Conservation (phyloP, 2,113 vertebrate genomes). For the Hylia prasina region DNA sequence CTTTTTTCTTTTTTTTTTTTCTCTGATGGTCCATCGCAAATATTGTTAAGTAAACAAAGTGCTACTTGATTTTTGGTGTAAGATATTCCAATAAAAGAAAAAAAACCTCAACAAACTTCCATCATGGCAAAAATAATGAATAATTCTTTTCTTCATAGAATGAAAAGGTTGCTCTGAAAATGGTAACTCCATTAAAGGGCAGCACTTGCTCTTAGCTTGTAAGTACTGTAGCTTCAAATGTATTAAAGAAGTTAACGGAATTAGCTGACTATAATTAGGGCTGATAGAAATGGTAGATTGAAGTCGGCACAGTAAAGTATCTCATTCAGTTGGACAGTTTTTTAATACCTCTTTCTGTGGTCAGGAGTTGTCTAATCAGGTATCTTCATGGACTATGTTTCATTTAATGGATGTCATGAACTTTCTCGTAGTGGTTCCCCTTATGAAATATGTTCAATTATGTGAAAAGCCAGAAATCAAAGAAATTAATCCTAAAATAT, state of each 20-base stretch:
- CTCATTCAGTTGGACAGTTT: not conserved
- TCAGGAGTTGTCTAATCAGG: not conserved
- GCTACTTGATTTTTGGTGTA: not conserved
- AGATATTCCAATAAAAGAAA: not conserved
- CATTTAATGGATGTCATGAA: not conserved
- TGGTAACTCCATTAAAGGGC: conserved; percentile 23
- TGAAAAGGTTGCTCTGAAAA: conserved; percentile 14
- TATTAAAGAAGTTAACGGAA: conserved; percentile 70
- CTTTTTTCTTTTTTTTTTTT: not conserved
- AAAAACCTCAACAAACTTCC: not conserved
- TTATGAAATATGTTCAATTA: not conserved
- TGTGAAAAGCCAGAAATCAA: not conserved
- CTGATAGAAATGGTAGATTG: conserved; percentile 44
- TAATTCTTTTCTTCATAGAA: conserved; percentile 34
- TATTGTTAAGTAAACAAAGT: not conserved
- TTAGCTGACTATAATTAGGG: conserved; percentile 67
- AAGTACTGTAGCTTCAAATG: conserved; percentile 54
- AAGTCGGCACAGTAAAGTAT: conserved; percentile 28
- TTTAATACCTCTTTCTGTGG: conserved; percentile 4
- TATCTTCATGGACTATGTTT: not conserved
- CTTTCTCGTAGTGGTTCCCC: not conserved
- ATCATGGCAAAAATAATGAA: conserved; percentile 11
- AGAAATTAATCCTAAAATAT: conserved; percentile 26
- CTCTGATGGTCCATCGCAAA: not conserved
- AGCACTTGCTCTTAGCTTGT: conserved; percentile 3